Evolutionary conservation across 2,113 vertebrate species (phyloP).

Genomic region (Paraplagusia blochii): DNA sequence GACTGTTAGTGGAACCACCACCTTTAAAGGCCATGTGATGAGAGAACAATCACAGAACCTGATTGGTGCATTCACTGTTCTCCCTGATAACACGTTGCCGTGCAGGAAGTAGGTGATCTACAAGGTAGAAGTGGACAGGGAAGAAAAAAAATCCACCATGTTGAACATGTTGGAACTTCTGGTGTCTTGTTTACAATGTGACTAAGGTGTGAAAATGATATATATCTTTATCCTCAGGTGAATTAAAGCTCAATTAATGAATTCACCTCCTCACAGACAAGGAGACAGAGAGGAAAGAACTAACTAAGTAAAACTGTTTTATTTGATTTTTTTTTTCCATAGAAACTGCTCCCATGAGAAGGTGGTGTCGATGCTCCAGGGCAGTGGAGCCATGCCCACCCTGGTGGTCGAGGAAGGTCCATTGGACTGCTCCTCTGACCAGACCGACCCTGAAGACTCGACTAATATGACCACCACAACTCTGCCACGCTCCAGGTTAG

Average conservation of each 20-base stretch:
- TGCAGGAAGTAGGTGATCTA: slow-evolving; percentile 45
- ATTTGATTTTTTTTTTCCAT: slow-evolving; percentile 5
- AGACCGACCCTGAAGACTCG: slow-evolving; percentile 79
- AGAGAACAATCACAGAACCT: slow-evolving; percentile 9
- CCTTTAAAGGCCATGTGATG: slow-evolving; percentile 27
- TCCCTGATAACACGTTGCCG: slow-evolving; percentile 31
- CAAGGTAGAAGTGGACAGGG: slow-evolving; percentile 24
- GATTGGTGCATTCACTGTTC: slow-evolving; percentile 31
- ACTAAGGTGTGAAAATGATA: background rate
- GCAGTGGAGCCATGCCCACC: slow-evolving; percentile 94
- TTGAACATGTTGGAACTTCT: background rate
- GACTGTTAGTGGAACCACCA: slow-evolving; percentile 14
- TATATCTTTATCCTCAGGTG: slow-evolving; percentile 1
- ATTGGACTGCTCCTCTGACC: slow-evolving; percentile 81
- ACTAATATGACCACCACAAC: slow-evolving; percentile 50
- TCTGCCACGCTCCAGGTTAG: slow-evolving; percentile 66
- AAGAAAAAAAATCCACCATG: slow-evolving; percentile 8
- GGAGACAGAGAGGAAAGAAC: no score
- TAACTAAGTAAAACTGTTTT: background rate
- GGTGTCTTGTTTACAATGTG: slow-evolving; percentile 12
- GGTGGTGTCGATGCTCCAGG: slow-evolving; percentile 99
- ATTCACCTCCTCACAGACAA: no score
- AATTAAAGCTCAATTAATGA: background rate
- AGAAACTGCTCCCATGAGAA: slow-evolving; percentile 99
- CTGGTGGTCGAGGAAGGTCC: slow-evolving; percentile 94